phyloP scores from a whole-genome alignment of 2,797 vertebrate species.

The Aselliscus stoliczkanus region DNA sequence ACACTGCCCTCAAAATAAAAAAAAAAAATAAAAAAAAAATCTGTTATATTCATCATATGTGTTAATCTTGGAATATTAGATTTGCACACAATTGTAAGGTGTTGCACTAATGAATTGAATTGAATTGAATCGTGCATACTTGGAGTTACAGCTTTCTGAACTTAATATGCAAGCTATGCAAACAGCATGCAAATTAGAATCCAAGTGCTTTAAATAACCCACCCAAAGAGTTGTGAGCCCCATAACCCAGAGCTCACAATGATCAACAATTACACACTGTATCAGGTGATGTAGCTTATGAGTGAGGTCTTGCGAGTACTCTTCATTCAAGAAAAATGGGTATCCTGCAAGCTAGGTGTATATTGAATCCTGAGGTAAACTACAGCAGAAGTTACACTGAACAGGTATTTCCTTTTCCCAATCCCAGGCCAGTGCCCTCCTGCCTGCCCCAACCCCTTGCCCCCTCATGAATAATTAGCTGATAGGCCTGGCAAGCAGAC shows the following conservation, averaged over 20 bases:
- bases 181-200: conserved; percentile 23
- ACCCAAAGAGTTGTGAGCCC: not conserved
- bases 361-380: not conserved
- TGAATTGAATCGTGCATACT: conserved; percentile 21
- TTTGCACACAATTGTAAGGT: conserved; percentile 21
- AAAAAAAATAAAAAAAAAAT: no score
- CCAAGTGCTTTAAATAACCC: conserved; percentile 29
- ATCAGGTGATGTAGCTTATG: not conserved
- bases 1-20: no score
- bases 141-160: conserved; percentile 34
- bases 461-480: not conserved
- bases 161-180: not conserved
- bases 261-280: not conserved
- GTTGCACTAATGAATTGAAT: conserved; percentile 18
- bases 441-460: not conserved
- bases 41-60: not conserved
- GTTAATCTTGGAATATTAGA: not conserved
- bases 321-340: not conserved
- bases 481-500: not conserved
- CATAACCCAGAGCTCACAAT: not conserved
- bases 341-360: not conserved
- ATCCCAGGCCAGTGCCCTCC: not conserved
- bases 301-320: not conserved
- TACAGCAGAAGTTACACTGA: not conserved
- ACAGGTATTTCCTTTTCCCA: not conserved